A percentile compares a stretch with the other conserved stretches of the same genome.
Evolutionary conservation across 2,888 invertebrate species (phyloP).

Genomic region (Gastrophysa polygoni): DNA sequence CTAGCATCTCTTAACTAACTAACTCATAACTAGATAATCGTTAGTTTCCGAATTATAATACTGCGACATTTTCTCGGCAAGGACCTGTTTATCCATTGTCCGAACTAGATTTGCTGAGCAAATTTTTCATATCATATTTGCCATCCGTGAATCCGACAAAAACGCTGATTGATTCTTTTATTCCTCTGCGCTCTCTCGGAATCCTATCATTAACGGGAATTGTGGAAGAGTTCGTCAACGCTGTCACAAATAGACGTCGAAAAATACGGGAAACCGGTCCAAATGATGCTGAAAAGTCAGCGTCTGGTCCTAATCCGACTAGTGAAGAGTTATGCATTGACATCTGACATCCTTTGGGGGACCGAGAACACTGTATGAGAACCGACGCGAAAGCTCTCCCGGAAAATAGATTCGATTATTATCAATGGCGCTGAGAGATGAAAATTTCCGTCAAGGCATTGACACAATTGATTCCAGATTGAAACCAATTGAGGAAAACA

Average conservation of each 20-base stretch:
- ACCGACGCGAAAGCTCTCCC: background rate
- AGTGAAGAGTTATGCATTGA: conserved; percentile 44
- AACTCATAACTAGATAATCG: too few species aligned
- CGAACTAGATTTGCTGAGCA: too few species aligned
- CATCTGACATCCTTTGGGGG: conserved; percentile 33
- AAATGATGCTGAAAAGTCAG: conserved; percentile 38
- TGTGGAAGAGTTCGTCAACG: background rate
- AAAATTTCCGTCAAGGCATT: too few species aligned
- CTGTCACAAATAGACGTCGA: conserved; percentile 6
- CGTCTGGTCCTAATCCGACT: conserved; percentile 36
- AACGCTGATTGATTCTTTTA: background rate
- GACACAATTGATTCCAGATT: too few species aligned
- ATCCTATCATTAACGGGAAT: conserved; percentile 11
- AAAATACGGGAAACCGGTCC: conserved; percentile 19
- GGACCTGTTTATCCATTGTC: too few species aligned
- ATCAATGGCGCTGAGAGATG: too few species aligned
- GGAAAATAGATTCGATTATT: background rate
- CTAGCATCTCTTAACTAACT: too few species aligned
- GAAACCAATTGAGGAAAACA: too few species aligned
- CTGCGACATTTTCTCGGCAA: too few species aligned
- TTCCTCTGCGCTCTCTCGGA: background rate
- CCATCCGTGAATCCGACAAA: background rate
- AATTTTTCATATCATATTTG: too few species aligned
- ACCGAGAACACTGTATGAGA: background rate
- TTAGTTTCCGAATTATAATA: too few species aligned